Evolutionary conservation across 1,140 invertebrate genomes (phyloP), one percentile per base, ranked within the genome.

Genomic region (Prorops nasuta): DNA sequence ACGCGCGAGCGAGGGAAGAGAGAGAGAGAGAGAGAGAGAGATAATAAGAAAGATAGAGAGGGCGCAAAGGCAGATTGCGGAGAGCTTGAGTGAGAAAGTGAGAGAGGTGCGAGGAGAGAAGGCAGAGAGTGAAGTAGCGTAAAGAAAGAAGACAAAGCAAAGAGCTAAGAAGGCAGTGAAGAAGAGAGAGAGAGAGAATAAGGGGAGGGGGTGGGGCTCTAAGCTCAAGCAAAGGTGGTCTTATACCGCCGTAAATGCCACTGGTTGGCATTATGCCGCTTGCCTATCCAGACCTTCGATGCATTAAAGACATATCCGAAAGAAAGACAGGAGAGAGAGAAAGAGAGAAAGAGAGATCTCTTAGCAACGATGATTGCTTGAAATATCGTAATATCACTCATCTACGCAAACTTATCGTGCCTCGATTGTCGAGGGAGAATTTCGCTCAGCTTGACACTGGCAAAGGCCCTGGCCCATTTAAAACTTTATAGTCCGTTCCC

Each of bases 231-330:
- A 71, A 72, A 72, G 69, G 68, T 64, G 62, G 69, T 66, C 63
- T 71, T 64, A n/a, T n/a, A 63, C 63, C 63, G 66, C 53, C 66
- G 61, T 74, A 76, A 76, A 76, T 76, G 74, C 74, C 74, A 75
- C 74, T 71, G 67, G 74, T 76, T 76, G 74, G 74, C 72, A 76
- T 76, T 76, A 75, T 72, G 62, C 58, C 54, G 56, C 52, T 60
- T 61, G 61, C 61, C 47, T 44, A 60, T 60, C 50, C 57, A 73
- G 71, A 74, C 73, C 71, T 73, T 73, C 72, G 61, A 63, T 68
- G 69, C 52, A 59, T 59, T 57, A 54, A 67, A n/a, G n/a, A 58
- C 58, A 62, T 58, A 53, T 57, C 58, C 51, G 42, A 58, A 4
- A 35, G 54, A 63, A 60, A n/a, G n/a, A n/a, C n/a, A n/a, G n/a